Evolutionary conservation across 2,888 invertebrate genomes (phyloP).

Genomic region (Cantharis rustica): DNA sequence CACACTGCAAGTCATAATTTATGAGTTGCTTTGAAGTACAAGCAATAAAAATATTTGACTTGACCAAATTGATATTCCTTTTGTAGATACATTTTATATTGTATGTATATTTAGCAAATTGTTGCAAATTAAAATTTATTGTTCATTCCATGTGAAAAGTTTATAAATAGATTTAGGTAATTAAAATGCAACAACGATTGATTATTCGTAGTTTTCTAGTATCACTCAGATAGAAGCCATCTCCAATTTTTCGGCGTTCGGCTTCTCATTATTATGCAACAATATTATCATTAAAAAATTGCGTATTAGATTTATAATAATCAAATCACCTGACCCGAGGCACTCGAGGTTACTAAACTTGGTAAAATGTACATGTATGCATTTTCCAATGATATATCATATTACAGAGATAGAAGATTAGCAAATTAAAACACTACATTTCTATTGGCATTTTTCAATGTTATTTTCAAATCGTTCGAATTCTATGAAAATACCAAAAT

Average conservation of each 20-base stretch:
- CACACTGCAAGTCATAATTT: neutral
- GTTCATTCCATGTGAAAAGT: too few species aligned
- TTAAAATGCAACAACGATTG: neutral
- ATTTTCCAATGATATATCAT: neutral
- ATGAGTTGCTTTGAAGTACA: neutral
- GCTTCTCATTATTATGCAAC: neutral
- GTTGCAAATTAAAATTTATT: neutral
- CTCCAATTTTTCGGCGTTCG: too few species aligned
- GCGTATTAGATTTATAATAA: neutral
- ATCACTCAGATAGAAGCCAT: neutral
- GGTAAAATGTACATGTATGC: neutral
- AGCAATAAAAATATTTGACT: neutral
- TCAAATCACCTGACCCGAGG: neutral
- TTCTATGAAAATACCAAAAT: neutral
- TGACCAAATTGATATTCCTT: neutral
- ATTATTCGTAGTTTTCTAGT: neutral
- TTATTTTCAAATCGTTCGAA: neutral
- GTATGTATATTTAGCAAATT: neutral
- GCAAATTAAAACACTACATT: neutral
- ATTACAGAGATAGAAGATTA: neutral
- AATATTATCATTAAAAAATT: neutral
- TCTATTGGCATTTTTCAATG: neutral
- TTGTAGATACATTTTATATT: neutral
- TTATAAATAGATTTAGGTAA: neutral
- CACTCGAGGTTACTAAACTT: neutral